phyloP scores from a whole-genome alignment of 2,888 invertebrate species.

The Neoascia interrupta region DNA sequence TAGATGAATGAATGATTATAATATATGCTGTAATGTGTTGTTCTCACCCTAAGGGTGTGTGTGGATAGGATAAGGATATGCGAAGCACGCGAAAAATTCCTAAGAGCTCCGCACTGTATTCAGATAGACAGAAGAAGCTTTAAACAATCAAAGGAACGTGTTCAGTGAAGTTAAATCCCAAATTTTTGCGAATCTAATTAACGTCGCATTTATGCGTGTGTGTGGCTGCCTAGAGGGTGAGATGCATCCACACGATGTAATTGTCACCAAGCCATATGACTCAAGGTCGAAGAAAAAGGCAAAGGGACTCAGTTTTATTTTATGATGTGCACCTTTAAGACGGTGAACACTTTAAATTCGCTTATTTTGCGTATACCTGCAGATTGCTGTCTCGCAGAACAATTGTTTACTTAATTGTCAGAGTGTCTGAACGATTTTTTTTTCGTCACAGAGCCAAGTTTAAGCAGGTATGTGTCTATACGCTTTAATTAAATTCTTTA shows the following conservation, averaged over 20 bases:
- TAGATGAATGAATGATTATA: slow-evolving; percentile 66
- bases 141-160: slow-evolving; percentile 72
- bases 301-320: slow-evolving; percentile 15
- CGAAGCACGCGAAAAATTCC: background rate
- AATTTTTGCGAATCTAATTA: slow-evolving; percentile 71
- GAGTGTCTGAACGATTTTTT: slow-evolving; percentile 38
- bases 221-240: slow-evolving; percentile 58
- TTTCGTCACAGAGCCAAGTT: slow-evolving; percentile 3
- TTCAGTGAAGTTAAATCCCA: slow-evolving; percentile 63
- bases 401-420: slow-evolving; percentile 64
- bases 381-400: slow-evolving; percentile 38
- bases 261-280: slow-evolving; percentile 30
- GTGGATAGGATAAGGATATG: slow-evolving; percentile 30
- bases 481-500: slow-evolving; percentile 45
- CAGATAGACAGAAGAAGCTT: slow-evolving; percentile 67
- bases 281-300: slow-evolving; percentile 61
- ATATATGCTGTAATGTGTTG: slow-evolving; percentile 64
- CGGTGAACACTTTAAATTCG: slow-evolving; percentile 28
- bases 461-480: background rate
- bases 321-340: slow-evolving; percentile 39
- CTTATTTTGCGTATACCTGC: slow-evolving; percentile 24
- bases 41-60: slow-evolving; percentile 41
- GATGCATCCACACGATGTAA: slow-evolving; percentile 52
- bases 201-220: slow-evolving; percentile 72
- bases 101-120: too few species aligned